phyloP scores from a whole-genome alignment of 2,888 invertebrate genomes.

The Herminia tarsipennalis region DNA sequence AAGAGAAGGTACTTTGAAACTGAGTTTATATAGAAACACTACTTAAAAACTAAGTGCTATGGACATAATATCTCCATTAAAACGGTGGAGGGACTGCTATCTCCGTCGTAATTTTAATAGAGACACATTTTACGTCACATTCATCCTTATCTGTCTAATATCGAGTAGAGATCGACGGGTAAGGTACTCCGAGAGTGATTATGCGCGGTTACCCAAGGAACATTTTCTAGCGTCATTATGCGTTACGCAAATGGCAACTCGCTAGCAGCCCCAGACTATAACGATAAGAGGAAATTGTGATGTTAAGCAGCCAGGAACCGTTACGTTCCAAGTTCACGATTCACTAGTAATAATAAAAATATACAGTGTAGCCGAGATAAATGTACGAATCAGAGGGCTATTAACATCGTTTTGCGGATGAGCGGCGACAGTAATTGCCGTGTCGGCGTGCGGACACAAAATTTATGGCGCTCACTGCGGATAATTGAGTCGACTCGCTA shows the following conservation, averaged over 20 bases:
- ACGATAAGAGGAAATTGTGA: conserved; percentile 50
- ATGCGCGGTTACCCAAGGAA: conserved; percentile 50
- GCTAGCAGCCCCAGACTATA: conserved; percentile 48
- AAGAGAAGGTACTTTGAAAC: conserved; percentile 24
- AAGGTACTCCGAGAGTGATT: conserved; percentile 44
- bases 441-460: conserved; percentile 77
- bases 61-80: conserved; percentile 28
- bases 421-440: conserved; percentile 83
- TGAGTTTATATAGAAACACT: conserved; percentile 20
- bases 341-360: conserved; percentile 57
- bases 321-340: conserved; percentile 47
- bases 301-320: conserved; percentile 39
- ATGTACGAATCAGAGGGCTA: conserved; percentile 78
- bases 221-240: conserved; percentile 56
- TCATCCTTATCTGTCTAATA: conserved; percentile 40
- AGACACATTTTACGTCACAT: conserved; percentile 33
- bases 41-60: conserved; percentile 14
- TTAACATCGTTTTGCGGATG: conserved; percentile 83
- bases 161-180: conserved; percentile 37
- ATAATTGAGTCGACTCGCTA: conserved; percentile 75
- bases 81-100: conserved; percentile 25
- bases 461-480: conserved; percentile 76
- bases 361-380: conserved; percentile 68
- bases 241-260: conserved; percentile 47
- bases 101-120: conserved; percentile 34